Conservation (phyloP, 2,113 vertebrate species). For the Rhinolophus sinicus region DNA sequence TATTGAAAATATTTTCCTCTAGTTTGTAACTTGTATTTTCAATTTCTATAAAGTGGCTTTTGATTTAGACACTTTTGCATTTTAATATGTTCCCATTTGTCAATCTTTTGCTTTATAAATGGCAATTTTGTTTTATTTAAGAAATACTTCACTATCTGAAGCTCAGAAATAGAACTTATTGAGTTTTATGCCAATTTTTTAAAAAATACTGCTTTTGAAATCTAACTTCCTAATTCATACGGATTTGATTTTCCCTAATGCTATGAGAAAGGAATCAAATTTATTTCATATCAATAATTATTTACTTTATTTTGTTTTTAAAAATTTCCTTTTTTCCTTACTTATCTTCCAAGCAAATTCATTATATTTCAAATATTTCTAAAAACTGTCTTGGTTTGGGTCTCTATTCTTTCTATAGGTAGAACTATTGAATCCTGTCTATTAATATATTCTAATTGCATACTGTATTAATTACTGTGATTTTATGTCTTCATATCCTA, state of each 20-base stretch:
- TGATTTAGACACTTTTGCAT: neutral
- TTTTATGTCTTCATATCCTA: neutral
- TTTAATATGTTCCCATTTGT: slow-evolving; percentile 3
- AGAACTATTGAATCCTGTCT: neutral
- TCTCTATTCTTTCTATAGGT: neutral
- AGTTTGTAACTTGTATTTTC: neutral
- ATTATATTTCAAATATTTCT: neutral
- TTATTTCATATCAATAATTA: neutral
- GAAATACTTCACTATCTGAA: neutral
- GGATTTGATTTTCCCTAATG: neutral
- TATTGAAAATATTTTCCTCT: neutral
- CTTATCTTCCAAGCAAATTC: neutral
- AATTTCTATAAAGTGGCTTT: slow-evolving; percentile 29
- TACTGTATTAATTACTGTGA: neutral
- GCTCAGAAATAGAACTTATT: neutral
- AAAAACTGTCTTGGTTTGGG: neutral
- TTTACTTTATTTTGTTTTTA: neutral
- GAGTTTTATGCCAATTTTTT: neutral
- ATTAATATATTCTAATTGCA: neutral
- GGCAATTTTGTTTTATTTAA: neutral
- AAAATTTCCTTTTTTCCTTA: neutral
- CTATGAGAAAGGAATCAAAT: neutral
- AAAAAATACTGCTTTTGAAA: neutral
- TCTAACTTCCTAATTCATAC: neutral
- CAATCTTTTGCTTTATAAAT: neutral